Evolutionary conservation across 2,797 vertebrate genomes (phyloP).

Genomic region (Percopsis omiscomaycus): DNA sequence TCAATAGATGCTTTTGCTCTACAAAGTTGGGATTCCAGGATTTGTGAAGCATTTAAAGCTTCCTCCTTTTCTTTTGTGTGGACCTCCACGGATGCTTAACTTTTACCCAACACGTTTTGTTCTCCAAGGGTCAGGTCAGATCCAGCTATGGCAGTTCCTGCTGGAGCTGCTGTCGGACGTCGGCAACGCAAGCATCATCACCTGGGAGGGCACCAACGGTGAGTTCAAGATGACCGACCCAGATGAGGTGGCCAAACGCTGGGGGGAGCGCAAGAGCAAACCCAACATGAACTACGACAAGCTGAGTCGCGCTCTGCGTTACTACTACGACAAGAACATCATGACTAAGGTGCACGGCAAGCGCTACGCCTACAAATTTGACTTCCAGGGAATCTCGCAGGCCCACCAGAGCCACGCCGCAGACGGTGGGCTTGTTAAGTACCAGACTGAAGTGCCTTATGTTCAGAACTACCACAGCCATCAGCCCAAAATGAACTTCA

Average conservation of each 20-base stretch:
- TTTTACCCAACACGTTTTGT: neutral
- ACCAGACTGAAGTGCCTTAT: constrained; percentile 76
- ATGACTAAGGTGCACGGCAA: constrained; percentile 89
- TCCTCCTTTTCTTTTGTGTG: neutral
- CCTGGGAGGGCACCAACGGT: constrained; percentile 85
- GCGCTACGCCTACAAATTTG: constrained; percentile 87
- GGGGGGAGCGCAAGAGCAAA: constrained; percentile 84
- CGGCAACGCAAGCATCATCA: constrained; percentile 79
- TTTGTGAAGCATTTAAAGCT: no score
- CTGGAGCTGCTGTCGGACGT: constrained; percentile 84
- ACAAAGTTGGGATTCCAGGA: no score
- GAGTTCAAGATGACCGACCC: constrained; percentile 89
- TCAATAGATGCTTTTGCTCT: no score
- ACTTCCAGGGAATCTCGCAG: constrained; percentile 86
- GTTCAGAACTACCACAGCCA: constrained; percentile 79
- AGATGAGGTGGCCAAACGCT: constrained; percentile 85
- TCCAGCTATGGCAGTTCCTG: constrained; percentile 88
- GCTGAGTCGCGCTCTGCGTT: constrained; percentile 82
- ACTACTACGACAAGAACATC: constrained; percentile 90
- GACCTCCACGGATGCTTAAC: neutral
- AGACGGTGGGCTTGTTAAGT: constrained; percentile 76
- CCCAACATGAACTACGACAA: constrained; percentile 82
- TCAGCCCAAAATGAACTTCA: constrained; percentile 85
- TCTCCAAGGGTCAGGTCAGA: constrained; percentile 82
- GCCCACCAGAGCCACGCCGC: constrained; percentile 80